Evolutionary conservation across 2,113 vertebrate species (phyloP).

Genomic region (Arenaria interpres): DNA sequence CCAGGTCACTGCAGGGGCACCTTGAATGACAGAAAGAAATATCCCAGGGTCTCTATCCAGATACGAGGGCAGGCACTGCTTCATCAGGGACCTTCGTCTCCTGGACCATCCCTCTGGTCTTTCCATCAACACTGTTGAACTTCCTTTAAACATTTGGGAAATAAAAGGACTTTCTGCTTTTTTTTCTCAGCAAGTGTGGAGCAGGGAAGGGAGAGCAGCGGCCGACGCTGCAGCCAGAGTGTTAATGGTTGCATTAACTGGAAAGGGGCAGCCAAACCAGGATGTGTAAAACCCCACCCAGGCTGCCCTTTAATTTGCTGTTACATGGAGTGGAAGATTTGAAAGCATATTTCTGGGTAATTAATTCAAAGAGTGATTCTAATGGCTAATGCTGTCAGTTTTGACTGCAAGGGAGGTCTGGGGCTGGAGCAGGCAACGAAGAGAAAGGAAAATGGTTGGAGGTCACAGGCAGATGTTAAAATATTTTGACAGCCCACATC

Average conservation of each 20-base stretch:
- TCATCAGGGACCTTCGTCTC: background rate
- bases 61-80: background rate
- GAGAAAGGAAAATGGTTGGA: constrained; percentile 56
- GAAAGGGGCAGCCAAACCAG: constrained; percentile 36
- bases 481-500: constrained; percentile 74
- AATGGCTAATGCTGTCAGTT: constrained; percentile 71
- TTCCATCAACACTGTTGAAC: background rate
- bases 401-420: constrained; percentile 60
- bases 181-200: background rate
- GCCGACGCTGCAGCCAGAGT: background rate
- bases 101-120: background rate
- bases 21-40: background rate
- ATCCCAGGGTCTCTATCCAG: background rate
- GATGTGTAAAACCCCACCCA: constrained; percentile 53
- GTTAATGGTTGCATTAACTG: constrained; percentile 34
- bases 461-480: constrained; percentile 65
- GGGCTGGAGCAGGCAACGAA: constrained; percentile 46
- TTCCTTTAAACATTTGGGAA: background rate
- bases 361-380: constrained; percentile 73
- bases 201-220: background rate
- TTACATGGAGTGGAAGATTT: constrained; percentile 68
- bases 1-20: background rate
- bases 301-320: constrained; percentile 70
- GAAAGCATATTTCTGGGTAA: constrained; percentile 72
- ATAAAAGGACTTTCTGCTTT: background rate